Evolutionary conservation across 2,797 vertebrate genomes (phyloP), one percentile per base, ranked within the genome.

Genomic region (Dryobates pubescens): DNA sequence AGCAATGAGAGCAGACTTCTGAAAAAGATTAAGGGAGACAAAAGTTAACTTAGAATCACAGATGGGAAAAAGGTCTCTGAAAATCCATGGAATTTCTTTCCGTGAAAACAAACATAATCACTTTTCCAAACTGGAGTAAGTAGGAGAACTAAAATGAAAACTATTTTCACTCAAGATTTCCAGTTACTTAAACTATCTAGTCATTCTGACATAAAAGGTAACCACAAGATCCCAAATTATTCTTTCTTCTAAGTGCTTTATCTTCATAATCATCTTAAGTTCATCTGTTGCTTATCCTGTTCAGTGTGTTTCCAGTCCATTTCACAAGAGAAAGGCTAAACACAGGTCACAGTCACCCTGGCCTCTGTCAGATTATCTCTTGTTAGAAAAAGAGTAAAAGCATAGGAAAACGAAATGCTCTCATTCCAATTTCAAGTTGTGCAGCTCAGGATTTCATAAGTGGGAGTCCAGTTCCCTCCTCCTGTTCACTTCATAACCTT

Each of bases 151-250:
- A 17, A 56, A 32, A 5, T 16, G 17, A 41, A 64, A 93, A 74
- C 1, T 45, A 36, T 78, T 81, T 89, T 17, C 10, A 32, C 26
- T n/a, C 30, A 64, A 78, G 14, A 4, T 58, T 81, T 78, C 57
- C 77, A 57, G 27, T 49, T 59, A 32, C 3, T 76, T 9, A 23
- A 12, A 17, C 6, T 58, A 41, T 15, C 23, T 59, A 58, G 29
- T 47, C 1, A 15, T n/a, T 18, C 6, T 62, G 76, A 26, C 17
- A 24, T n/a, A 41, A 62, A 70, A 51, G 16, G 13, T 76, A 73
- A 63, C 7, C 7, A 4, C 0, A 3, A 29, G 9, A 41, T 43
- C 49, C 2, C 13, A 70, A 54, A 27, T 6, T 26, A 1, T 32
- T 75, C 9, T 43, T 64, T 71, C n/a, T 10, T 82, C 26, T 58